Percentiles rank a stretch among this genome's conserved stretches.
Evolutionary conservation across 1,140 invertebrate genomes (phyloP).

Genomic region (Nasonia giraulti): DNA sequence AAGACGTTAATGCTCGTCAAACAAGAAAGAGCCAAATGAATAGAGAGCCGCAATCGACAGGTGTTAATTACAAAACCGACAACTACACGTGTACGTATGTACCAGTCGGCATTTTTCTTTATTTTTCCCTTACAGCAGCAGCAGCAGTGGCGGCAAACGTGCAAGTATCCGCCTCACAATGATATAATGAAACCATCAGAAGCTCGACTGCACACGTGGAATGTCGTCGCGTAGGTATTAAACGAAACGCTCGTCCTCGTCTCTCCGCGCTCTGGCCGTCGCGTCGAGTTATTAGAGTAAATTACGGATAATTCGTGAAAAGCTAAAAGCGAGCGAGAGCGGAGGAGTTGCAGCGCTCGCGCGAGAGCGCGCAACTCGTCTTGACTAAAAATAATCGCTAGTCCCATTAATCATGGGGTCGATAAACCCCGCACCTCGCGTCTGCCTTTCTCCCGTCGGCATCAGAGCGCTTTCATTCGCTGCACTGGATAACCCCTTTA

Average conservation of each 20-base stretch:
- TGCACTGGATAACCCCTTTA: background rate
- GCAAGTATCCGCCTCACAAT: background rate
- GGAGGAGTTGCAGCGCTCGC: too few relatives aligned
- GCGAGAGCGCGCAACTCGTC: background rate
- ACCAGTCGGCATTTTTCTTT: background rate
- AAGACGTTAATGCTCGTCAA: constrained; percentile 1
- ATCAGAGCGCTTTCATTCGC: background rate
- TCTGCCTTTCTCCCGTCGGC: background rate
- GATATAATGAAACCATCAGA: background rate
- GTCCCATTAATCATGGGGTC: constrained; percentile 62
- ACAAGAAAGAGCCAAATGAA: background rate
- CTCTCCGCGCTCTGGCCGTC: background rate
- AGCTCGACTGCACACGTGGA: background rate
- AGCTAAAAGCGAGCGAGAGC: background rate
- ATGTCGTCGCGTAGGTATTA: background rate
- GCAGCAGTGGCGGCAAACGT: background rate
- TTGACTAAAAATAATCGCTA: constrained; percentile 61
- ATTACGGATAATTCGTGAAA: constrained; percentile 4
- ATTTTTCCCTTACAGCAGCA: background rate
- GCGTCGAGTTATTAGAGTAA: background rate
- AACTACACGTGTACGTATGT: background rate
- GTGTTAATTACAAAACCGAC: background rate
- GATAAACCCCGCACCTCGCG: constrained; percentile 56
- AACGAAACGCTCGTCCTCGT: background rate
- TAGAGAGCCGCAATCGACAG: background rate